Evolutionary conservation across 2,113 vertebrate species (phyloP), one percentile per base, ranked within the genome.

Genomic region (Tapirus terrestris): DNA sequence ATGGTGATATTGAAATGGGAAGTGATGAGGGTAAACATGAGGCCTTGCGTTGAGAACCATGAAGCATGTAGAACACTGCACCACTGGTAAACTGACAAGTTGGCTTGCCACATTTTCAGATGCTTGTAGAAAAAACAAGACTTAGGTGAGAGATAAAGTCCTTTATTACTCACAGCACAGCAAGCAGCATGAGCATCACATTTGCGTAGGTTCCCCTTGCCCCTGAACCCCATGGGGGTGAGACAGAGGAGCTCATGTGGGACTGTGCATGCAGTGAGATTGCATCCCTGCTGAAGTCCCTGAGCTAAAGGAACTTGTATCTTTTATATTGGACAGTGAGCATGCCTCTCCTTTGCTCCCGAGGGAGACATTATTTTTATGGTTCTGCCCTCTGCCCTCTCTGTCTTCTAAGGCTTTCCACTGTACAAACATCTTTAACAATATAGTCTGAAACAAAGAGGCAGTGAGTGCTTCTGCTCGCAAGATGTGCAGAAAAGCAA

Each of bases 201-300:
- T 53, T 89, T 23, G 25, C 4, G 3, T 60, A 33, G 17, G 21
- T 31, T 63, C 53, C 2, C 23, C n/a, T 75, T 39, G 39, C 5
- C 6, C 1, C 21, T 0, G 8, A 45, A 65, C n/a, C 10, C 56
- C 53, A 11, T 5, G 7, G 2, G 8, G n/a, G 0, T 53, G 31
- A 65, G 36, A 65, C 0, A 18, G 5, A 51, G 60, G 6, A 33
- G 12, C 5, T 89, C 13, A 8, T 1, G 0, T 58, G 12, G 33
- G 60, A 2, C 39, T 39, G 16, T 56, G 25, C 0, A 8, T n/a
- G 6, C 27, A 65, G 10, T 12, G 65, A 5, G 13, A 29, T 3
- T 58, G 20, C 1, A 36, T 25, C 25, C 39, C 7, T 80, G 3
- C 13, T 73, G n/a, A 70, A 43, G 8, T 45, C 31, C 72, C 56